Conservation (phyloP, 2,797 vertebrate species). For the Manis javanica region DNA sequence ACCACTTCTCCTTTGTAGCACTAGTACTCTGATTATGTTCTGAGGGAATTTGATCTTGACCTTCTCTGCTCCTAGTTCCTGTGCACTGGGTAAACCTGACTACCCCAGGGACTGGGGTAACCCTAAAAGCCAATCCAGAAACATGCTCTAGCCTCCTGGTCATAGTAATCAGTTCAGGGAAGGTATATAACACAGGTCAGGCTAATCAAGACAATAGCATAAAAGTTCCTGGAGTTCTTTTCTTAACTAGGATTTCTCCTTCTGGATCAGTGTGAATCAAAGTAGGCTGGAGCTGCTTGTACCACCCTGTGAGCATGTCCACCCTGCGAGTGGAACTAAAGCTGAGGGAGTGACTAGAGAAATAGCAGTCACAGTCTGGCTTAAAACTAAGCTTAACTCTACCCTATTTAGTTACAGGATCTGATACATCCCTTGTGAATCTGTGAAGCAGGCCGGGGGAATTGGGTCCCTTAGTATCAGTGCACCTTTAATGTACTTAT, state of each 20-base stretch:
- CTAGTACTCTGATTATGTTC: neutral
- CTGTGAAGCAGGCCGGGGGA: neutral
- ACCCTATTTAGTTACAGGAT: rapidly evolving
- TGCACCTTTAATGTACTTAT: neutral
- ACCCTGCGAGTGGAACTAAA: neutral
- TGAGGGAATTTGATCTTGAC: neutral
- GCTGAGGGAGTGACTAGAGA: neutral
- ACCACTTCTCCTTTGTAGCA: neutral
- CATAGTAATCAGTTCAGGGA: neutral
- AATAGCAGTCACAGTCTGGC: neutral
- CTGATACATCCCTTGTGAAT: neutral
- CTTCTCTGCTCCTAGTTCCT: neutral
- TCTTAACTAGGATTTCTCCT: neutral
- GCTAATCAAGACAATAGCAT: neutral
- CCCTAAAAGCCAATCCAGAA: neutral
- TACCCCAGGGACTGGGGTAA: neutral
- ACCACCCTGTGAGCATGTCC: neutral
- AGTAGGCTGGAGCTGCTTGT: neutral
- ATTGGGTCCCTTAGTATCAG: neutral
- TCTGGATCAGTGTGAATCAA: neutral
- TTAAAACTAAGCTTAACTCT: neutral
- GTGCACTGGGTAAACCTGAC: neutral
- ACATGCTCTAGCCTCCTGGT: neutral
- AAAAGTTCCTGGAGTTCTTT: neutral
- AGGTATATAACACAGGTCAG: neutral